Evolutionary conservation across 2,888 invertebrate genomes (phyloP).

Genomic region (Apeira syringaria): DNA sequence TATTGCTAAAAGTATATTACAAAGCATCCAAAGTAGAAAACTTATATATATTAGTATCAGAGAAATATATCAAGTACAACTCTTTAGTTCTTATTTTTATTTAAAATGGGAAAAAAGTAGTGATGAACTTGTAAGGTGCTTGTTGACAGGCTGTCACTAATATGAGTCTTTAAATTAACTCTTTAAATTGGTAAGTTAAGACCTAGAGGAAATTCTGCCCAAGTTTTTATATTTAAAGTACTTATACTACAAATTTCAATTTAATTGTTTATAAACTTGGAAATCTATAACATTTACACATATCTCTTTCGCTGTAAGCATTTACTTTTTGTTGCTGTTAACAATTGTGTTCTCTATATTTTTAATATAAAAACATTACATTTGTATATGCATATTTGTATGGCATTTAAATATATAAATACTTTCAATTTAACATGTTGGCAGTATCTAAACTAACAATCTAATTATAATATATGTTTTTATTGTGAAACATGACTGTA

Average conservation of each 20-base stretch:
- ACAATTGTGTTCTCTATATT: neutral
- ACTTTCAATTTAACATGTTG: too few relatives aligned
- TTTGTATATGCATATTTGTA: too few relatives aligned
- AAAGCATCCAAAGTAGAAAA: too few relatives aligned
- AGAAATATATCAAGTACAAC: neutral
- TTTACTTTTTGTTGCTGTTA: neutral
- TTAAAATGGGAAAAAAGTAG: neutral
- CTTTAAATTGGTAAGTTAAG: constrained; percentile 1
- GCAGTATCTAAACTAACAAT: too few relatives aligned
- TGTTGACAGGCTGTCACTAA: neutral
- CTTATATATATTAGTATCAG: too few relatives aligned
- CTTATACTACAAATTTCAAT: neutral
- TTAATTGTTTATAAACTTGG: constrained; percentile 6
- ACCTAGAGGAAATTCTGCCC: neutral
- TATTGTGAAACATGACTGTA: too few relatives aligned
- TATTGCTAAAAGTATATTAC: too few relatives aligned
- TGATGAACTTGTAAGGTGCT: too few relatives aligned
- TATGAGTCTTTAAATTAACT: constrained; percentile 2
- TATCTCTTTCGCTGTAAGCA: constrained; percentile 9
- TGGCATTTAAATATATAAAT: too few relatives aligned
- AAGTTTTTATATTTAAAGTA: neutral
- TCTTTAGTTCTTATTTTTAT: neutral
- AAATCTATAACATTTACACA: constrained; percentile 12
- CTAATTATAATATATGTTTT: too few relatives aligned
- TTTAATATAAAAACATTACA: neutral